These are phyloP conservation scores for Pandemis corylana DNA, from an alignment of 2,888 invertebrate species.

Conservation along the genomic window DNA sequence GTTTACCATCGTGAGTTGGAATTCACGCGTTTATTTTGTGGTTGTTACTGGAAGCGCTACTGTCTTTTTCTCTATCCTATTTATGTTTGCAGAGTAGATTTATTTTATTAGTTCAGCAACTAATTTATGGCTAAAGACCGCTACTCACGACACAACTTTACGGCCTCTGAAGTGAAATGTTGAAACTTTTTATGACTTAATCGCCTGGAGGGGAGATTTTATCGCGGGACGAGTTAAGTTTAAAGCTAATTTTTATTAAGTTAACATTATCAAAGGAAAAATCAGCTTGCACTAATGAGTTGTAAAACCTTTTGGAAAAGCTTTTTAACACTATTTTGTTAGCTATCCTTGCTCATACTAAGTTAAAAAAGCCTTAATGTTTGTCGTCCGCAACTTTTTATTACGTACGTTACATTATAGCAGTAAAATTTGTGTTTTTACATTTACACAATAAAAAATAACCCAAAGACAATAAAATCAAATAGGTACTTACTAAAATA, in stretches of 20 bases:
- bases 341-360: too few relatives aligned
- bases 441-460: too few relatives aligned
- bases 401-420: too few relatives aligned
- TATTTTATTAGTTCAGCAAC: conserved; percentile 50
- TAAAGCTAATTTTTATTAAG: conserved; percentile 39
- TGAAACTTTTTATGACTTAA: conserved; percentile 61
- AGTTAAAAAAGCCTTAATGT: too few relatives aligned
- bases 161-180: conserved; percentile 47
- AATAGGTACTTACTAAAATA: too few relatives aligned
- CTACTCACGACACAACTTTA: conserved; percentile 50
- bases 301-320: conserved; percentile 9
- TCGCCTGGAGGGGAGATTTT: conserved; percentile 51
- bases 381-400: too few relatives aligned
- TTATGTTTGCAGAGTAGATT: conserved; percentile 46
- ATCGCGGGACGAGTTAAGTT: conserved; percentile 55
- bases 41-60: conserved; percentile 1
- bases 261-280: conserved; percentile 28
- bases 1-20: too few relatives aligned
- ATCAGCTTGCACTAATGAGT: conserved; percentile 16
- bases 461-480: too few relatives aligned
- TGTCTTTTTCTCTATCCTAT: conserved; percentile 27
- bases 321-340: neutral
- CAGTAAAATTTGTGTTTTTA: neutral
- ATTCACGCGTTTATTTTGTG: too few relatives aligned
- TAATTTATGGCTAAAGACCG: conserved; percentile 47